A percentile compares a stretch with the other conserved stretches of the same genome.
These are phyloP conservation scores for Bimastos eiseni DNA, from an alignment of 2,888 invertebrate genomes.

Conservation along the genomic window DNA sequence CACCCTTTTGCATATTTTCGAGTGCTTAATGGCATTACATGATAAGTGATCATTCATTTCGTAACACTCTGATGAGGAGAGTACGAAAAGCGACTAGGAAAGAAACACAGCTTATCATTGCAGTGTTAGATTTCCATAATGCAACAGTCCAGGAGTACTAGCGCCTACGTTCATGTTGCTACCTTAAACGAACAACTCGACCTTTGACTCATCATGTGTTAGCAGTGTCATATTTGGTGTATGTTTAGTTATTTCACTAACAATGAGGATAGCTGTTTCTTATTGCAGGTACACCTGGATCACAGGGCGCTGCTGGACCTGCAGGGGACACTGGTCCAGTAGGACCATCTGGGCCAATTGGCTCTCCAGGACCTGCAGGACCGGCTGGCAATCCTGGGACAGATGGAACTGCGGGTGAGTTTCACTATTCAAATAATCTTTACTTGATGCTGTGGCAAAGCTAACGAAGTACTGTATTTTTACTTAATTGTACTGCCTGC, in stretches of 20 bases:
- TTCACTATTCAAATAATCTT: background rate
- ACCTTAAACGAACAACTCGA: background rate
- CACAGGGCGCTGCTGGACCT: conserved; percentile 46
- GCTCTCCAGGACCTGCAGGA: conserved; percentile 15
- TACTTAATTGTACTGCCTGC: background rate
- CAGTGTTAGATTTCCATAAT: background rate
- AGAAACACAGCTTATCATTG: too few relatives aligned
- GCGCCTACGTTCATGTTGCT: background rate
- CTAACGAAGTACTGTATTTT: background rate
- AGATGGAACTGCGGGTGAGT: conserved; percentile 13
- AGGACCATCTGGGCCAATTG: conserved; percentile 35
- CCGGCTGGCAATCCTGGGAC: conserved; percentile 13
- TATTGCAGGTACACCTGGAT: conserved; percentile 58
- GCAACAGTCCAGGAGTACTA: background rate
- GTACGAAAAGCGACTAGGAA: too few relatives aligned
- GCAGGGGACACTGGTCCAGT: conserved; percentile 31
- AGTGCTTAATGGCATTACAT: background rate
- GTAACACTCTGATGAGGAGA: too few relatives aligned
- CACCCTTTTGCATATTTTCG: background rate
- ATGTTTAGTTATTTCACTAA: background rate
- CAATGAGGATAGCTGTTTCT: background rate
- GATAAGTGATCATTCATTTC: background rate
- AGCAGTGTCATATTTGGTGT: background rate
- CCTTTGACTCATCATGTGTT: background rate
- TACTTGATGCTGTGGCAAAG: background rate